These are phyloP conservation scores for Eunapius fragilis DNA, from an alignment of 37 sponge, comb jelly and placozoan species.

Conservation along the genomic window DNA sequence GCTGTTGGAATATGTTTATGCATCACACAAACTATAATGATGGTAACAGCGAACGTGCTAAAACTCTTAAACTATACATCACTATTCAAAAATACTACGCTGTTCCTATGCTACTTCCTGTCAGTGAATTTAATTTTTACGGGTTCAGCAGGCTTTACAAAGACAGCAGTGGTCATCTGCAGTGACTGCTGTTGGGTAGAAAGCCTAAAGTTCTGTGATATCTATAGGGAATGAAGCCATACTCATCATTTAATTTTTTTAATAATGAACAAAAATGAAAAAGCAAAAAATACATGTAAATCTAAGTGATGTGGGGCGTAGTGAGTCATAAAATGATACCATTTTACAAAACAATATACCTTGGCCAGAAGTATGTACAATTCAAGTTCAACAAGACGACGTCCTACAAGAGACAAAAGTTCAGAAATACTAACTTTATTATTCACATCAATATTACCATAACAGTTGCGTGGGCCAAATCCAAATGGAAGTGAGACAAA, in stretches of 20 bases:
- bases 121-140: neutral
- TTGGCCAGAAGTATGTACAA: neutral
- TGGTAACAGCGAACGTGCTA: too few species aligned
- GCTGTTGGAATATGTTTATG: too few species aligned
- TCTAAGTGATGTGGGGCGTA: too few species aligned
- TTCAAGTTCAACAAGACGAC: neutral
- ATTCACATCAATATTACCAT: neutral
- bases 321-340: too few species aligned
- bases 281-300: too few species aligned
- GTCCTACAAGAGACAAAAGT: neutral
- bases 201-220: neutral
- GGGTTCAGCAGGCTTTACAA: neutral
- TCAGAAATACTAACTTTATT: neutral
- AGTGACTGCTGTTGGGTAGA: neutral
- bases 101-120: neutral
- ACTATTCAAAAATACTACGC: neutral
- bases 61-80: too few species aligned
- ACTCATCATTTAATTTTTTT: neutral
- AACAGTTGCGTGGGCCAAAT: constrained; percentile 5
- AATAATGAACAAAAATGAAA: too few species aligned
- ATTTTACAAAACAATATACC: too few species aligned
- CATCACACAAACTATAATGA: too few species aligned
- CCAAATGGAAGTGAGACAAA: constrained; percentile 45
- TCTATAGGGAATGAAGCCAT: neutral
- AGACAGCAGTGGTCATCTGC: neutral